These are phyloP conservation scores for Caenorhabditis angaria DNA, from an alignment of 2,888 invertebrate species.

Conservation along the genomic window DNA sequence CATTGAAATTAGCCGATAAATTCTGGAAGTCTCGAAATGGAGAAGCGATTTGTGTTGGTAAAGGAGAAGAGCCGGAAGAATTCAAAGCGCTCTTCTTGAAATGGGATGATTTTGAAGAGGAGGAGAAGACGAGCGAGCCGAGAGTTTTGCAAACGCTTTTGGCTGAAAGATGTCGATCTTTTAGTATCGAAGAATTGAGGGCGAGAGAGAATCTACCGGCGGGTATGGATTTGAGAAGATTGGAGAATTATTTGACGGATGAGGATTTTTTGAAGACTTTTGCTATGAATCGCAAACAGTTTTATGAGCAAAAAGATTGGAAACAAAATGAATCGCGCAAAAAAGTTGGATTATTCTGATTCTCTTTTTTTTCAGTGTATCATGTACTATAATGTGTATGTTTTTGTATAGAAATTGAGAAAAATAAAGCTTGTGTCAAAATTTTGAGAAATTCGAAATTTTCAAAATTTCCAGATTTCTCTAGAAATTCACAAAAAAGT, in stretches of 20 bases:
- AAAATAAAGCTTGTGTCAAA: background rate
- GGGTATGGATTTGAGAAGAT: slow-evolving; percentile 56
- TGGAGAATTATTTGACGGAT: slow-evolving; percentile 60
- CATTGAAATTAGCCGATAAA: slow-evolving; percentile 51
- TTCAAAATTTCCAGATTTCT: no score
- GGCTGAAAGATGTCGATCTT: slow-evolving; percentile 50
- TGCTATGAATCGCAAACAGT: slow-evolving; percentile 46
- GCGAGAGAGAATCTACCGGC: slow-evolving; percentile 52
- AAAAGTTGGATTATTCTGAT: slow-evolving; percentile 28
- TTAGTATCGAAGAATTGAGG: slow-evolving; percentile 48
- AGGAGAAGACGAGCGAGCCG: slow-evolving; percentile 6
- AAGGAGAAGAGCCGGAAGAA: slow-evolving; percentile 55
- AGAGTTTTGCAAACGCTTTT: slow-evolving; percentile 20
- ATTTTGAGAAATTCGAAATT: no score
- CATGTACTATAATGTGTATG: background rate
- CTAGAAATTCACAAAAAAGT: no score
- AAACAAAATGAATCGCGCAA: slow-evolving; percentile 59
- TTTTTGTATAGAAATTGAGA: background rate
- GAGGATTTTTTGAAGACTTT: slow-evolving; percentile 55
- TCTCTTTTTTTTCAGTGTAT: background rate
- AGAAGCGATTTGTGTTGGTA: slow-evolving; percentile 50
- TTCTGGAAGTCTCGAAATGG: slow-evolving; percentile 45
- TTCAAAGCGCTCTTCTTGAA: slow-evolving; percentile 62
- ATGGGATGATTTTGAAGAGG: slow-evolving; percentile 50
- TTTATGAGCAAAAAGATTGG: slow-evolving; percentile 58